Base-by-base conservation (phyloP, 2,113 vertebrate species). In the Pollimyrus isidori region DNA sequence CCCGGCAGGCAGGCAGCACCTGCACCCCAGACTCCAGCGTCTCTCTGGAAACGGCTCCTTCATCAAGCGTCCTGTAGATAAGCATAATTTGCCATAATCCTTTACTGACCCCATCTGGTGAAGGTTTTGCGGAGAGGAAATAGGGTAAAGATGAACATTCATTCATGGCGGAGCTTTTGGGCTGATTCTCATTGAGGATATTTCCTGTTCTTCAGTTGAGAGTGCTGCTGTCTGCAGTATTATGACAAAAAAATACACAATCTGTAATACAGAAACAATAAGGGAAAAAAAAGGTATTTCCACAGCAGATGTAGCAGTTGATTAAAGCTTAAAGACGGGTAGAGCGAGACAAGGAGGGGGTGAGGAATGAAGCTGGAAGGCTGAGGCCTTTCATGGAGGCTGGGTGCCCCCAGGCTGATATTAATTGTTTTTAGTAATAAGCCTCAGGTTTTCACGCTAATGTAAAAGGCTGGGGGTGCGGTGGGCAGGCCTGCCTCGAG, bases 51-150 rank as follows among this genome's bases (percentile, higher is more conserved):
- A 62, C 88, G 92, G 92, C 91, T 89, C 89, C 91, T 90, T 92
- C 90, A 91, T 92, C 88, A 91, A 84, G 88, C 49, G 48, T 50
- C n/a, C 35, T 23, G 49, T 15, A 73, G 48, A 73, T 82, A 48
- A 39, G 49, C 73, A 82, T 88, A 35, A 48, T 89, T 69, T 87
- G 84, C 58, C 53, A 91, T 91, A 92, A 94, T 90, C 91, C 92
- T 92, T 92, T 92, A 92, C 89, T 94, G 94, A 94, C 93, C 93
- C 93, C 93, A 93, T 94, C 93, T 94, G 94, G 92, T 90, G 89
- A 91, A 89, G 85, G 92, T 94, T 94, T 94, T 94, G 93, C 89
- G 30, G 65, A 90, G 73, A 92, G 89, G 35, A 88, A 87, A 49
- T 86, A 90, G 62, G 62, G 83, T 26, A 19, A 17, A 35, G 87